These are phyloP conservation scores for Bryconaethiops microstoma DNA, from an alignment of 2,797 vertebrate genomes.

Conservation along the genomic window DNA sequence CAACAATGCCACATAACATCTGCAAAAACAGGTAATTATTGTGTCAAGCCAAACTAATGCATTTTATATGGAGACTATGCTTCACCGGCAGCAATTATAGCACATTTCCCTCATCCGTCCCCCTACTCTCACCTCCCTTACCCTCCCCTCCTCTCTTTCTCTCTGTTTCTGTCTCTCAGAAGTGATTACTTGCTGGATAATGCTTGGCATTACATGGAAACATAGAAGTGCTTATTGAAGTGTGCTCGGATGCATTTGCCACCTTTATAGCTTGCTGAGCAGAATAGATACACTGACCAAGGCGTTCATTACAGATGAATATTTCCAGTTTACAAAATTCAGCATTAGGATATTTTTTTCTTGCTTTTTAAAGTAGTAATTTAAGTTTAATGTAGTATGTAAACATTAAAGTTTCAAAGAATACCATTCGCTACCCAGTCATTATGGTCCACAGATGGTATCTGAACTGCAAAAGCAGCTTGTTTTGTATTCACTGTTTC, in stretches of 20 bases:
- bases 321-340: background rate
- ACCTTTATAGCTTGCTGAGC: conserved; percentile 67
- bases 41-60: conserved; percentile 92
- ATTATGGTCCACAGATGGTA: too few species aligned
- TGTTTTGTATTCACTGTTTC: too few species aligned
- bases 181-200: conserved; percentile 84
- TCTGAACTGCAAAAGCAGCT: too few species aligned
- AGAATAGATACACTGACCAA: conserved; percentile 76
- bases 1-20: conserved; percentile 98
- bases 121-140: background rate
- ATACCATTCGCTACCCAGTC: too few species aligned
- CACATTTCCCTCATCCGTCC: conserved; percentile 68
- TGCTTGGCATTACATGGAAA: conserved; percentile 86
- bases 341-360: background rate
- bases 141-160: background rate
- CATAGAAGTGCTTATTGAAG: conserved; percentile 85
- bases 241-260: conserved; percentile 76
- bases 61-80: conserved; percentile 90
- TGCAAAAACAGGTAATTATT: conserved; percentile 98
- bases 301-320: background rate
- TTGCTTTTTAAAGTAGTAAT: background rate
- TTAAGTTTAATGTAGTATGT: background rate
- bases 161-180: conserved; percentile 65
- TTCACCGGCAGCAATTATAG: conserved; percentile 91
- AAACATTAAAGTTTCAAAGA: too few species aligned